A percentile compares a stretch with the other conserved stretches of the same genome.
Conservation (phyloP, 2,113 vertebrate species). For the Rynchops niger region DNA sequence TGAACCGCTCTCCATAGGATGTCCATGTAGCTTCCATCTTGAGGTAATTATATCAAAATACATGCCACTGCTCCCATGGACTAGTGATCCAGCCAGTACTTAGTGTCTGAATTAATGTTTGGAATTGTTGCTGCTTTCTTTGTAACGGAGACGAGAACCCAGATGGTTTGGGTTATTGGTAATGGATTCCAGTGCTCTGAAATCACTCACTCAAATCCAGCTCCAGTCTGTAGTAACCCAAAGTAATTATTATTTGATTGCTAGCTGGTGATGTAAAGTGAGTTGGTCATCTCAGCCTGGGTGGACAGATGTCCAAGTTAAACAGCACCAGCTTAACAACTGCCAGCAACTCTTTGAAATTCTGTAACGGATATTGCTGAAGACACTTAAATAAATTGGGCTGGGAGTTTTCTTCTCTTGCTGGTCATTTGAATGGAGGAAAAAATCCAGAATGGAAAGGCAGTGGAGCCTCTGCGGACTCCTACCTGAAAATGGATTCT, state of each 20-base stretch:
- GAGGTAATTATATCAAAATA: constrained; percentile 31
- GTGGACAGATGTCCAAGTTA: constrained; percentile 60
- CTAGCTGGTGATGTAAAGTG: constrained; percentile 45
- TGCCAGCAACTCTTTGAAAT: constrained; percentile 30
- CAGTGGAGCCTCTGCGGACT: background rate
- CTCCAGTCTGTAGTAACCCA: constrained; percentile 37
- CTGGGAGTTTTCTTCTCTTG: constrained; percentile 14
- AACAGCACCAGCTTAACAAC: constrained; percentile 41
- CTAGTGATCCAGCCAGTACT: constrained; percentile 35
- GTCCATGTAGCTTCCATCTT: constrained; percentile 49
- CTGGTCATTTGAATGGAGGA: background rate
- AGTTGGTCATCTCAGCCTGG: constrained; percentile 49
- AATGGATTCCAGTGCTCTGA: constrained; percentile 66
- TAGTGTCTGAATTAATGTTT: constrained; percentile 48
- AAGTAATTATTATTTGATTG: constrained; percentile 65
- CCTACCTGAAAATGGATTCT: background rate
- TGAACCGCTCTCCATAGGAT: constrained; percentile 18
- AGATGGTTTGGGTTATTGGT: constrained; percentile 65
- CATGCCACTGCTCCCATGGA: constrained; percentile 33
- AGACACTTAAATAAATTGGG: constrained; percentile 12
- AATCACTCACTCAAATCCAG: constrained; percentile 52
- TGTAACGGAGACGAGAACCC: constrained; percentile 52
- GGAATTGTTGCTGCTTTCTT: constrained; percentile 61
- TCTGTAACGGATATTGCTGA: constrained; percentile 24
- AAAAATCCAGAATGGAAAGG: background rate